Percentiles rank a stretch among this genome's conserved stretches.
Conservation (phyloP, 2,888 invertebrate species). For the Caenorhabditis virilis region DNA sequence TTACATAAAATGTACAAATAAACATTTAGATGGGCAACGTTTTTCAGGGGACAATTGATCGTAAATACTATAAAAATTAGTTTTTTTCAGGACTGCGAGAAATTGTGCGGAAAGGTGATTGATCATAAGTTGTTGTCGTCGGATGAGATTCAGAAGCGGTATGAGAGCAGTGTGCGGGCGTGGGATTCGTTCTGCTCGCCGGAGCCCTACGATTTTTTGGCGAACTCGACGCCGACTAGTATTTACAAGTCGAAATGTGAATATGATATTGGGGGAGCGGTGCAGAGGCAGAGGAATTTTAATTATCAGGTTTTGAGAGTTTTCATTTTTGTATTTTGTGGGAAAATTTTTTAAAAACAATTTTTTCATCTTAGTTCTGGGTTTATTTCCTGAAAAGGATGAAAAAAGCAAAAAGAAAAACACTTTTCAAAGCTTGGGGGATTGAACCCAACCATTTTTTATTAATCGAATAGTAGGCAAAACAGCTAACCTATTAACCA, state of each 20-base stretch:
- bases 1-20: too few relatives aligned
- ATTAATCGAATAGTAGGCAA: too few relatives aligned
- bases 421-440: too few relatives aligned
- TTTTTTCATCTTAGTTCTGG: too few relatives aligned
- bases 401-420: too few relatives aligned
- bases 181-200: slow-evolving; percentile 51
- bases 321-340: neutral
- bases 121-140: slow-evolving; percentile 70
- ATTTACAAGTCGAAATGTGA: slow-evolving; percentile 57
- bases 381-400: slow-evolving; percentile 12
- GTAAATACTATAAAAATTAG: neutral
- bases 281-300: slow-evolving; percentile 71
- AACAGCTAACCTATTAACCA: too few relatives aligned
- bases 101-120: slow-evolving; percentile 68
- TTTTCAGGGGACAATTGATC: too few relatives aligned
- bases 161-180: slow-evolving; percentile 51
- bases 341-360: slow-evolving; percentile 11
- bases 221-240: slow-evolving; percentile 50
- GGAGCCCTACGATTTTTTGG: slow-evolving; percentile 68
- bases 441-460: too few relatives aligned
- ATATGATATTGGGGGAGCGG: slow-evolving; percentile 70
- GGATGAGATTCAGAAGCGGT: slow-evolving; percentile 62
- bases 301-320: slow-evolving; percentile 69
- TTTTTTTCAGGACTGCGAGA: slow-evolving; percentile 60
- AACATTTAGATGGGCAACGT: too few relatives aligned